Evolutionary conservation across 1,140 invertebrate genomes (phyloP).

Genomic region (Ceratina japonica): DNA sequence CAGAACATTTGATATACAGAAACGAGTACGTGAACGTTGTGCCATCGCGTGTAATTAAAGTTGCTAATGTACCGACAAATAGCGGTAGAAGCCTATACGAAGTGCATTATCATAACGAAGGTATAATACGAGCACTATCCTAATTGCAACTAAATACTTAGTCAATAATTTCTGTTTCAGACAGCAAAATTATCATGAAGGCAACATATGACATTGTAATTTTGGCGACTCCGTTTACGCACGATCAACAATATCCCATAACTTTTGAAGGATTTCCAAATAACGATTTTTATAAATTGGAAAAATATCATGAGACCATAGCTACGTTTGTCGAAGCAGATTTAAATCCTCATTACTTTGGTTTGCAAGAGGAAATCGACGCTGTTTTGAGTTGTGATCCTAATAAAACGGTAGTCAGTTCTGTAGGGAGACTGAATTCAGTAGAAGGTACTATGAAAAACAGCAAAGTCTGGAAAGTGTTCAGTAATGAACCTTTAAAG

Average conservation of each 20-base stretch:
- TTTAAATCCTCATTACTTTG: slow-evolving; percentile 79
- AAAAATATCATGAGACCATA: slow-evolving; percentile 81
- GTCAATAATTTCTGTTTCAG: slow-evolving; percentile 57
- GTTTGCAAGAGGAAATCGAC: slow-evolving; percentile 69
- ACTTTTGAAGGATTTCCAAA: slow-evolving; percentile 71
- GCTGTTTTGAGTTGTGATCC: slow-evolving; percentile 80
- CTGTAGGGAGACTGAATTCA: slow-evolving; percentile 74
- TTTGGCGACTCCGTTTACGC: slow-evolving; percentile 81
- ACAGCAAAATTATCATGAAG: slow-evolving; percentile 48
- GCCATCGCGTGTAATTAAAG: slow-evolving; percentile 67
- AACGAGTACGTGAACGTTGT: slow-evolving; percentile 76
- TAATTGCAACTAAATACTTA: background rate
- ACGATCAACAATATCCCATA: slow-evolving; percentile 72
- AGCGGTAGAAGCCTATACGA: slow-evolving; percentile 57
- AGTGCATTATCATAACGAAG: slow-evolving; percentile 61
- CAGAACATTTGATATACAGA: slow-evolving; percentile 67
- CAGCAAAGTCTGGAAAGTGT: slow-evolving; percentile 81
- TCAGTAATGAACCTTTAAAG: slow-evolving; percentile 79
- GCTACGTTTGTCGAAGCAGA: slow-evolving; percentile 82
- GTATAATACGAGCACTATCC: slow-evolving; percentile 34
- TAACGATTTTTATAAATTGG: slow-evolving; percentile 62
- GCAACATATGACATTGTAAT: slow-evolving; percentile 82
- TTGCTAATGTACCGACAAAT: slow-evolving; percentile 55
- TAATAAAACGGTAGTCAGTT: slow-evolving; percentile 72
- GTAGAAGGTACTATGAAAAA: slow-evolving; percentile 69